phyloP scores from a whole-genome alignment of 2,888 invertebrate genomes.

The Amphipyra tragopoginis region DNA sequence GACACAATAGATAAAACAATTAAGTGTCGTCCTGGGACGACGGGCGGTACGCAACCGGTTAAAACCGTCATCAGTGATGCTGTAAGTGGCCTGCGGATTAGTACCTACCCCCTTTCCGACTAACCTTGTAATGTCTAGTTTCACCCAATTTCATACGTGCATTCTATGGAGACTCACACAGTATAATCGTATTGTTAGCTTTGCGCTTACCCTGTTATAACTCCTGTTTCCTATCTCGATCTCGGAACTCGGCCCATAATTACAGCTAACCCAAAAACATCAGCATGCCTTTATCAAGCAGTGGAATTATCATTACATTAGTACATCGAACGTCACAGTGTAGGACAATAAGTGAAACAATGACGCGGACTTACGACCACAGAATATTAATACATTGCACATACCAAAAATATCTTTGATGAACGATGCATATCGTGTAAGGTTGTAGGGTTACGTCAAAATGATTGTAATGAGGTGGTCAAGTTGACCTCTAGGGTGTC shows the following conservation, averaged over 20 bases:
- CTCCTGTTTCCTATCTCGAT: constrained; percentile 15
- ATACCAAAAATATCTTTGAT: constrained; percentile 56
- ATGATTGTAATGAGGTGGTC: constrained; percentile 20
- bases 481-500: background rate
- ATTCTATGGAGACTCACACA: too few species aligned
- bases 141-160: too few species aligned
- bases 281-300: constrained; percentile 22
- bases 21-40: too few species aligned
- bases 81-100: too few species aligned
- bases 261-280: constrained; percentile 33
- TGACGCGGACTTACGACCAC: constrained; percentile 62
- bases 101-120: too few species aligned
- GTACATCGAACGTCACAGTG: constrained; percentile 60
- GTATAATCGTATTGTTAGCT: too few species aligned
- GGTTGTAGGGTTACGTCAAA: constrained; percentile 27
- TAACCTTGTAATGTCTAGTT: too few species aligned
- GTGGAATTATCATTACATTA: constrained; percentile 29
- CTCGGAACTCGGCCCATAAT: constrained; percentile 4
- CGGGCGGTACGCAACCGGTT: too few species aligned
- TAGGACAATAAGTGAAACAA: constrained; percentile 67
- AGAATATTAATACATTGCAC: constrained; percentile 68
- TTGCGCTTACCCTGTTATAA: too few species aligned
- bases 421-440: constrained; percentile 46
- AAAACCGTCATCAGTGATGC: too few species aligned
- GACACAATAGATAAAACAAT: too few species aligned